Conservation (phyloP, 2,888 invertebrate genomes). For the Lasioglossum figueresi region DNA sequence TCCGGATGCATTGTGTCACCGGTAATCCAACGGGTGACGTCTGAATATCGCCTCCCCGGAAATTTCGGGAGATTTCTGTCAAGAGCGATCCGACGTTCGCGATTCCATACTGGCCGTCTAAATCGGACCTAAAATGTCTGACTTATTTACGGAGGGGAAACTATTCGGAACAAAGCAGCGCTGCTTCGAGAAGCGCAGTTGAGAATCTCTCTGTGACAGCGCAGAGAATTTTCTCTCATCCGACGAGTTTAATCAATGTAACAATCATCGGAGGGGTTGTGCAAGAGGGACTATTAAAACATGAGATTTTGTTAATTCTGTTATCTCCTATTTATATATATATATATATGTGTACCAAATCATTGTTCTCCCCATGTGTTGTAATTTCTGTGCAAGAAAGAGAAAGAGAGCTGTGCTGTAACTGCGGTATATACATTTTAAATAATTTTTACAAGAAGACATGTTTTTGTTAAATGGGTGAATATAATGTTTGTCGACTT, state of each 20-base stretch:
- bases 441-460: background rate
- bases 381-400: too few species aligned
- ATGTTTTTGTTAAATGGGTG: background rate
- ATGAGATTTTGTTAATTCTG: background rate
- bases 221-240: background rate
- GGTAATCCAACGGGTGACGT: constrained; percentile 48
- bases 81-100: background rate
- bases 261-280: background rate
- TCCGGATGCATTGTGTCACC: constrained; percentile 30
- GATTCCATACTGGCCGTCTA: background rate
- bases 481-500: background rate
- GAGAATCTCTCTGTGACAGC: background rate
- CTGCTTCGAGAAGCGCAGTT: background rate
- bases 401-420: too few species aligned
- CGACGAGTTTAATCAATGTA: too few species aligned
- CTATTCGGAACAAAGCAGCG: background rate
- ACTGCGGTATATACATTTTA: too few species aligned
- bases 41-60: constrained; percentile 24
- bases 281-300: background rate
- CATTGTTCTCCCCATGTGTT: too few species aligned
- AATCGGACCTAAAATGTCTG: background rate
- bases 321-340: too few species aligned
- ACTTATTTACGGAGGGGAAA: background rate
- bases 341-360: too few species aligned
- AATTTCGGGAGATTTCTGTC: constrained; percentile 12